phyloP scores from a whole-genome alignment of 2,113 vertebrate genomes.

The Zeus faber region DNA sequence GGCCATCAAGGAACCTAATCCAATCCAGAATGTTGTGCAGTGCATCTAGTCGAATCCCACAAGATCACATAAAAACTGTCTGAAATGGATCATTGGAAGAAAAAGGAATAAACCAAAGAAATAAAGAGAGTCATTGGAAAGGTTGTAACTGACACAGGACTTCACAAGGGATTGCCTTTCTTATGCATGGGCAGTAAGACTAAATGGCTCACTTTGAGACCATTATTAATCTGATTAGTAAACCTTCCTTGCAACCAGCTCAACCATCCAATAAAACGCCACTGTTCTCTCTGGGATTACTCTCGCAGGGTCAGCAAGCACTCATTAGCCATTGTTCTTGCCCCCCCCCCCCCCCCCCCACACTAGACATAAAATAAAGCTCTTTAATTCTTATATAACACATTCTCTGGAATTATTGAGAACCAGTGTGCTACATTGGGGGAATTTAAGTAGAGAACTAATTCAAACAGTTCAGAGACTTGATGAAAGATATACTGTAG shows the following conservation, averaged over 20 bases:
- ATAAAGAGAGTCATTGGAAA: slow-evolving; percentile 8
- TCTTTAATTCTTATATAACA: slow-evolving; percentile 59
- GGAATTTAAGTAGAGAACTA: slow-evolving; percentile 6
- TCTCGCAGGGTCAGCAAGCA: slow-evolving; percentile 31
- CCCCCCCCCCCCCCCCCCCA: too few relatives aligned
- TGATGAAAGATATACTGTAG: too few relatives aligned
- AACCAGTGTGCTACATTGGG: slow-evolving; percentile 1
- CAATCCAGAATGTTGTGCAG: slow-evolving; percentile 22
- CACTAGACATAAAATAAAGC: slow-evolving; percentile 34
- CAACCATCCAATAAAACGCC: slow-evolving; percentile 43
- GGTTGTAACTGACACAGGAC: slow-evolving; percentile 9
- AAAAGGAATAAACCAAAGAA: slow-evolving; percentile 9
- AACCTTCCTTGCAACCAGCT: slow-evolving; percentile 30
- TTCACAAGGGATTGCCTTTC: neutral
- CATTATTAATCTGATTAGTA: slow-evolving; percentile 71
- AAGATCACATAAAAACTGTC: too few relatives aligned
- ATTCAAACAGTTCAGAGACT: too few relatives aligned
- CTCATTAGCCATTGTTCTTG: slow-evolving; percentile 63
- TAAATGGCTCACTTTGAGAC: slow-evolving; percentile 40
- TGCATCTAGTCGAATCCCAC: too few relatives aligned
- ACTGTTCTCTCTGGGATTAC: slow-evolving; percentile 40
- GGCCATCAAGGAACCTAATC: slow-evolving; percentile 12
- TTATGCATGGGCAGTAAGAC: slow-evolving; percentile 26
- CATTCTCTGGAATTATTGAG: slow-evolving; percentile 20
- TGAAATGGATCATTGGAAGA: too few relatives aligned